Evolutionary conservation across 2,888 invertebrate species (phyloP).

Genomic region (Amaurobius ferox): DNA sequence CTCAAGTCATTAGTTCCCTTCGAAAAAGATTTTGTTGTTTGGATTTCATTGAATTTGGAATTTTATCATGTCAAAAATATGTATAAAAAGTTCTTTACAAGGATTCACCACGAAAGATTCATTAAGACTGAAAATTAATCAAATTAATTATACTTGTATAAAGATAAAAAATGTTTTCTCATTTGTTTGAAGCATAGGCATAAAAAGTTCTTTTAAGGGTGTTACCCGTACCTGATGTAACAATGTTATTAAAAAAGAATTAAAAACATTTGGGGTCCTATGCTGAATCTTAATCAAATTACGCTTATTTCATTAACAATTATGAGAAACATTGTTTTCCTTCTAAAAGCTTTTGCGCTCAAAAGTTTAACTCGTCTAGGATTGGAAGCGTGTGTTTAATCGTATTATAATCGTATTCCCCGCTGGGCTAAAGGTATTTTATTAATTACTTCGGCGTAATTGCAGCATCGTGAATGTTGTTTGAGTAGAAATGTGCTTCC

Average conservation of each 20-base stretch:
- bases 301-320: slow-evolving; percentile 68
- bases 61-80: slow-evolving; percentile 30
- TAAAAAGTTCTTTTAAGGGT: slow-evolving; percentile 26
- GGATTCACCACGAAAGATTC: slow-evolving; percentile 38
- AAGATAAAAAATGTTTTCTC: slow-evolving; percentile 17
- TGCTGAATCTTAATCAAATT: slow-evolving; percentile 57
- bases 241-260: slow-evolving; percentile 35
- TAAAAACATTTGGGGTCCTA: slow-evolving; percentile 40
- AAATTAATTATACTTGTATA: slow-evolving; percentile 42
- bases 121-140: slow-evolving; percentile 65
- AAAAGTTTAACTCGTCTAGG: slow-evolving; percentile 36
- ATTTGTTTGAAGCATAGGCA: neutral
- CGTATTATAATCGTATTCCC: slow-evolving; percentile 64
- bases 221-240: slow-evolving; percentile 7
- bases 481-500: slow-evolving; percentile 41
- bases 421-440: slow-evolving; percentile 33
- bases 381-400: slow-evolving; percentile 50
- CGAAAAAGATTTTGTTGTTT: neutral
- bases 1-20: neutral
- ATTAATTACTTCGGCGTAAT: slow-evolving; percentile 61
- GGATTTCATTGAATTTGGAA: slow-evolving; percentile 41
- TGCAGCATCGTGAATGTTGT: slow-evolving; percentile 31
- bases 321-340: slow-evolving; percentile 61
- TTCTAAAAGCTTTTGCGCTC: slow-evolving; percentile 65
- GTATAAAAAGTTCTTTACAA: slow-evolving; percentile 19